Base-by-base conservation (phyloP, 2,888 invertebrate species). In the Lycocerus yunnanus region DNA sequence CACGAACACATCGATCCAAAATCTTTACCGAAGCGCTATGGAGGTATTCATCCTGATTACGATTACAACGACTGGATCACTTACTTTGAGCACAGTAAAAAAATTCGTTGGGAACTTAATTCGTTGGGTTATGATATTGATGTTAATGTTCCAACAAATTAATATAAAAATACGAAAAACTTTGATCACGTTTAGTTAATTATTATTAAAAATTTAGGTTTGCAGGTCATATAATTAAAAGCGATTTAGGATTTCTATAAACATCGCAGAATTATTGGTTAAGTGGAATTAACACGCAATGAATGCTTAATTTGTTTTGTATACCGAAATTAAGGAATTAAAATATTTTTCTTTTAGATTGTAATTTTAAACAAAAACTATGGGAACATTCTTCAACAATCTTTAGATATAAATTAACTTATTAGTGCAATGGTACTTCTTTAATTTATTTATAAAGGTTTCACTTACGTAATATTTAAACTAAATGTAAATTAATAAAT, bases 1-100 rank as follows among this genome's bases (percentile, higher is more conserved):
- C 95, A 95, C 83, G 90, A 92, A 77, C 92, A 94, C 83, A 91
- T 95, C 13, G 87, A 89, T 58, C 93, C 93, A 0, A 91, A 92
- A 63, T 90, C 90, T 84, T 87, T 95, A 59, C 95, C 95, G 1
- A 91, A 92, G 83, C 88, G 89, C 69, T 91, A 91, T 80, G 91
- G 90, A 0, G 91, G 91, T 1, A 84, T 89, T 10, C 91, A 93
- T 85, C 92, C 92, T 0, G 94, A 95, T 81, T 91, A 92, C 81
- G 89, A 92, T 0, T 94, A 94, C 82, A 91, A 90, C n/a, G 90
- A 92, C 72, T 95, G 95, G 95, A 86, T 94, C 61, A 91, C 92
- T 58, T 89, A 89, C 3, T 86, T 94, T 58, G 88, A 88, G 76
- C 89, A 89, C 71, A 90, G 90, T 70, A 88, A 88, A 13, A 84